phyloP scores from a whole-genome alignment of 2,888 invertebrate species.

The Hirtodrosophila alboralis region DNA sequence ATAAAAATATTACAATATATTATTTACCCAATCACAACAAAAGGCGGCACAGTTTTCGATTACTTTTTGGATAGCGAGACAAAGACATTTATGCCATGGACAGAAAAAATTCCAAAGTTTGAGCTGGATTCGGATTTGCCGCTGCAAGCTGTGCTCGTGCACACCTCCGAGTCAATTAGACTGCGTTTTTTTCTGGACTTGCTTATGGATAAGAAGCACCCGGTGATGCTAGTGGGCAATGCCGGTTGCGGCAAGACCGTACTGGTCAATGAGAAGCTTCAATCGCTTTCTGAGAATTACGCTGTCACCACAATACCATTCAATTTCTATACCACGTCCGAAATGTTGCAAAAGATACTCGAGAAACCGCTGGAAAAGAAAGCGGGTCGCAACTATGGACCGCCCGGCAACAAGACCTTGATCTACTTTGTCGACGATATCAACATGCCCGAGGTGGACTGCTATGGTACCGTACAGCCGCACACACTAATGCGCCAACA shows the following conservation, averaged over 20 bases:
- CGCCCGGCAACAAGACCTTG: constrained; percentile 96
- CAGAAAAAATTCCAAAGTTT: constrained; percentile 94
- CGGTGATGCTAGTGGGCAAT: constrained; percentile 97
- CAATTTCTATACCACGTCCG: constrained; percentile 97
- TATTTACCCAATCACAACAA: not conserved
- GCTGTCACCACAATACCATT: constrained; percentile 96
- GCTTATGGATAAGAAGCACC: constrained; percentile 93
- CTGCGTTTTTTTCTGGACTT: constrained; percentile 95
- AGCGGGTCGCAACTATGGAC: constrained; percentile 97
- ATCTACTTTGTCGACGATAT: constrained; percentile 98
- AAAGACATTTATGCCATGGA: constrained; percentile 95
- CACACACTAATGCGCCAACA: constrained; percentile 98
- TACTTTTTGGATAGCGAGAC: constrained; percentile 96
- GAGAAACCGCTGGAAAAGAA: constrained; percentile 98
- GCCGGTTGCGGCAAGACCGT: constrained; percentile 98
- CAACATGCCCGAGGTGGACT: constrained; percentile 97
- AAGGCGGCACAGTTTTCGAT: constrained; percentile 96
- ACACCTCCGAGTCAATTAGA: constrained; percentile 96
- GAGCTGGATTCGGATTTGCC: constrained; percentile 96
- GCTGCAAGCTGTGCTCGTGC: constrained; percentile 95
- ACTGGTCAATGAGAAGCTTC: constrained; percentile 89
- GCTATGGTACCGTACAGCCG: constrained; percentile 97
- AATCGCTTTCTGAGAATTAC: constrained; percentile 91
- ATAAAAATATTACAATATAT: too few species aligned
- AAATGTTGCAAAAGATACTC: constrained; percentile 95